Base-by-base conservation (phyloP, 2,888 invertebrate genomes). In the Pristionchus maxplancki region DNA sequence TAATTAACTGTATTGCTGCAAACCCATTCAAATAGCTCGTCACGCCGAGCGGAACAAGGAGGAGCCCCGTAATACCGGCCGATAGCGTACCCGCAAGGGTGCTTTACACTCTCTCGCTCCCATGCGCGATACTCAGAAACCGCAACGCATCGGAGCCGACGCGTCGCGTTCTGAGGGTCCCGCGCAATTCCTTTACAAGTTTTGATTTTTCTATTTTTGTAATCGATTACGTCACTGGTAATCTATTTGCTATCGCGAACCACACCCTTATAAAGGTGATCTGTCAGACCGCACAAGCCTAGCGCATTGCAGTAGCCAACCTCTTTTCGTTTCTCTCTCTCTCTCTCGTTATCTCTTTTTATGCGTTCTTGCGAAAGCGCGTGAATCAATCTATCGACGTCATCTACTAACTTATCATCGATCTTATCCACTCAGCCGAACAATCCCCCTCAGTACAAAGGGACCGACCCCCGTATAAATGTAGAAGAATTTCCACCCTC, bases 301-400 rank as follows among this genome's bases (percentile, higher is more conserved):
- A 64, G 6, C 8, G 20, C 11, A 8, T 37, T 11, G 24, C 44
- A 28, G 17, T 28, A 74, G n/a, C 44, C 74, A 24, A 24, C 8
- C 17, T 44, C 44, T 78, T 28, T 13, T 78, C 78, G 40, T 74
- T 31, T 40, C 28, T 24, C 34, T 78, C 44, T 40, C 31, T n/a
- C n/a, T 15, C 28, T 34, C 34, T 67, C 34, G 78, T 78, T 78
- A 78, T 78, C 78, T 37, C 74, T n/a, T 78, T 78, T 78, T 78
- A 78, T 78, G 78, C 48, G 24, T 48, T 78, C 78, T 78, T 78
- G 78, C 44, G 78, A 78, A 78, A 78, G 44, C 78, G 78, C 78
- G 44, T 78, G 78, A 78, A 78, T 78, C 78, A 78, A 78, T 44
- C 78, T 40, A 13, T 44, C 34, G 28, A 48, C 78, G 78, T 78